Evolutionary conservation across 2,888 invertebrate genomes (phyloP), one percentile per base, ranked within the genome.

Genomic region (Trissoscelio sp.): DNA sequence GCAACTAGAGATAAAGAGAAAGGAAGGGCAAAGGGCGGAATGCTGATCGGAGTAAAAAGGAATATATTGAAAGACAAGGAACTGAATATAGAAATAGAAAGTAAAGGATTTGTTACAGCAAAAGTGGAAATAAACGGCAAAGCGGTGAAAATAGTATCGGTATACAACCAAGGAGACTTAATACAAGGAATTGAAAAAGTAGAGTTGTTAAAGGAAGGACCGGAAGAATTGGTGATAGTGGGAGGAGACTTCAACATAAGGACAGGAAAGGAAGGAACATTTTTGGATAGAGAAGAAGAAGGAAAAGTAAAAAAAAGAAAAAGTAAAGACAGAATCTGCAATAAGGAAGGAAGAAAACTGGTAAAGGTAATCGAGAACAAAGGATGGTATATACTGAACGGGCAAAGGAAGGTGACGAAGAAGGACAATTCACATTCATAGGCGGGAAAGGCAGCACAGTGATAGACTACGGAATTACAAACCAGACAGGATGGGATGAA

Each of bases 401-500:
- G 2, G 34, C 34, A 11, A 34, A 34, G 34, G 34, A 34, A 34
- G 34, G 34, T 11, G 34, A 34, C 9, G 34, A 34, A 28, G 28
- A 28, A 34, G 34, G 34, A 34, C 34, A 34, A 9, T 34, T 34
- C 11, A 34, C 11, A 11, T 11, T 34, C 11, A 34, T 34, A 34
- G 34, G 34, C 2, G 34, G 34, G 11, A 34, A 34, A 34, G 34
- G 34, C 2, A 34, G 9, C 9, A 34, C 34, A 34, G 34, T 11
- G 34, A 34, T 34, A 34, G 34, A 34, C 34, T 34, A 34, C 11
- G 34, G 34, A 34, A 34, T 34, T 11, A 11, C 34, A 34, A 34
- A 34, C 11, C 34, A 34, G 34, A 28, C 3, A 28, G 28, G 28
- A 28, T 64, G 64, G 64, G 48, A 64, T 20, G 64, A 64, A 37